Evolutionary conservation across 2,888 invertebrate species (phyloP), one percentile per base, ranked within the genome.

Genomic region (Hydraecia micacea): DNA sequence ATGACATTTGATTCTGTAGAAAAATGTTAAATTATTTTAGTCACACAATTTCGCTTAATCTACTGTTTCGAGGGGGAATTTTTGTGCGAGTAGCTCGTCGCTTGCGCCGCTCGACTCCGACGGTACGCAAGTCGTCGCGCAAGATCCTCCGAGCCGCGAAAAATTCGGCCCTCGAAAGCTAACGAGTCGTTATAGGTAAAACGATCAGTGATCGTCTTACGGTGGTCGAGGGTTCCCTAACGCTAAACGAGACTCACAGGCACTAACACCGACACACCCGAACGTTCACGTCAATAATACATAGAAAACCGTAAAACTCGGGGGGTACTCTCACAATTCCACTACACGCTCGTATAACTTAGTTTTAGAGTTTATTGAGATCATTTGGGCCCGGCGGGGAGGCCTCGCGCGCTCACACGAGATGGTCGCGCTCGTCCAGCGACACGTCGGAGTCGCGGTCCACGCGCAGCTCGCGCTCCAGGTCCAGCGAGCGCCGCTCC

Each of bases 401-500:
- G 60, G 15, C 25, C 21, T 46, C 46, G 46, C 6, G 46, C 9
- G 55, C 8, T 60, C 95, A 96, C 86, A 96, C 95, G 92, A 93
- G 96, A 86, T 96, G 96, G 93, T 95, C 95, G 91, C 95, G 94
- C 90, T 96, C 96, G 93, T 96, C 96, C 90, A 96, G 96, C 90
- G 95, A 95, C 85, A 93, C 95, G 94, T 96, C 95, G 79, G 95
- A 95, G 93, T 94, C 94, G 88, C 94, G 93, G 90, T 94, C 95
- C 90, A 92, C 92, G 73, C 96, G 95, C 91, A 96, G 93, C 90
- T 97, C 96, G 79, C 96, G 95, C 93, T 97, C 97, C 84, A 97
- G 94, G 93, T 97, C 97, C 85, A 97, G 95, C 88, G 94, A 94
- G 93, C 97, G 97, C 39, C 97, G 95, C 94, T 96, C 97, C 84